phyloP scores from a whole-genome alignment of 1,140 invertebrate species.

The Chrysoperla carnea region DNA sequence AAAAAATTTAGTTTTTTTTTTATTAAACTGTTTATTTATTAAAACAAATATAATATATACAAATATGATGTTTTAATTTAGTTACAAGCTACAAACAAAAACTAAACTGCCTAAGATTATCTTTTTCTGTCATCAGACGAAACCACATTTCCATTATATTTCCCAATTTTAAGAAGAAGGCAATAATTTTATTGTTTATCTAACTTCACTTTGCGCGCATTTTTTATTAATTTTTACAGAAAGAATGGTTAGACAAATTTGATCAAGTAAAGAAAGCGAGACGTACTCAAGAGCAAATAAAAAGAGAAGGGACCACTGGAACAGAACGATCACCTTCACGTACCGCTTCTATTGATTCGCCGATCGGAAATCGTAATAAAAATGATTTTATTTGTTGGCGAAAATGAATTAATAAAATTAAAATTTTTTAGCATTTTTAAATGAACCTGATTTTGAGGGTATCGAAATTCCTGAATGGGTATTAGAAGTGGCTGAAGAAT shows the following conservation, averaged over 20 bases:
- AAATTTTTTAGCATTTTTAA: conserved; percentile 16
- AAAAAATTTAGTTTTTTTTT: too few species aligned
- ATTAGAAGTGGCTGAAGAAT: conserved; percentile 78
- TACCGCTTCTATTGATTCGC: conserved; percentile 27
- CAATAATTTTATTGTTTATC: too few species aligned
- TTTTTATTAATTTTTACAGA: conserved; percentile 42
- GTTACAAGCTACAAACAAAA: too few species aligned
- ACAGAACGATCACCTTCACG: conserved; percentile 23
- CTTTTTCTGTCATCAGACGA: too few species aligned
- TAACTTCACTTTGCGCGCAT: too few species aligned
- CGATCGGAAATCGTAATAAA: conserved; percentile 17
- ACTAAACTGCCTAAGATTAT: too few species aligned
- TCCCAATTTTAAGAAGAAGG: too few species aligned
- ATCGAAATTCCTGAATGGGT: conserved; percentile 68
- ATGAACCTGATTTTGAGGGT: conserved; percentile 34
- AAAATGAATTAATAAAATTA: too few species aligned
- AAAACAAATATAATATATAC: too few species aligned
- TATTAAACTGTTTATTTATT: too few species aligned
- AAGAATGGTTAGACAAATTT: conserved; percentile 88
- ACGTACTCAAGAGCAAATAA: conserved; percentile 46
- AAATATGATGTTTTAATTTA: too few species aligned
- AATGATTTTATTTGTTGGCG: conserved; percentile 13
- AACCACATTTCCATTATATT: too few species aligned
- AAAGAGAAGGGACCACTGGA: conserved; percentile 19
- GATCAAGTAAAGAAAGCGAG: conserved; percentile 80